Percentiles rank a stretch among this genome's conserved stretches.
phyloP scores from a whole-genome alignment of 2,888 invertebrate species.

The Melinopterus prodromus region DNA sequence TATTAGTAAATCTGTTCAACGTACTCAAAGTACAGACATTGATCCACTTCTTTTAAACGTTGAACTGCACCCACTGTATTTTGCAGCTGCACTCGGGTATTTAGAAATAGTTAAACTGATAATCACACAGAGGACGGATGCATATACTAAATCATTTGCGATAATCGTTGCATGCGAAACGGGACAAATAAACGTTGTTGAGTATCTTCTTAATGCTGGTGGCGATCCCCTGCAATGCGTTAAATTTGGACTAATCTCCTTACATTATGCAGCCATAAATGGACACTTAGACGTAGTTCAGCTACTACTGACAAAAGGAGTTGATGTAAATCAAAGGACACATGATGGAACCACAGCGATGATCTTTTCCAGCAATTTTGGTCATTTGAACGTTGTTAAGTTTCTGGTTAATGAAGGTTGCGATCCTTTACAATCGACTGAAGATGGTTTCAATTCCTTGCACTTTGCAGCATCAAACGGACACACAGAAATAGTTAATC shows the following conservation, averaged over 20 bases:
- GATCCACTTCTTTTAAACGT: too few relatives aligned
- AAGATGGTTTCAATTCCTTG: neutral
- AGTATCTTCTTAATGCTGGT: neutral
- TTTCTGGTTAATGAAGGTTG: neutral
- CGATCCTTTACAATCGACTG: neutral
- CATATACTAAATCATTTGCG: neutral
- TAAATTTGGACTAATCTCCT: neutral
- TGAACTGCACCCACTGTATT: too few relatives aligned
- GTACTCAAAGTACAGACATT: too few relatives aligned
- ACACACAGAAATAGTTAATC: slow-evolving; percentile 16
- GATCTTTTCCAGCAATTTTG: neutral
- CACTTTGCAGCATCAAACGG: neutral
- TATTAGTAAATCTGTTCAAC: too few relatives aligned
- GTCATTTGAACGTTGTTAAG: neutral
- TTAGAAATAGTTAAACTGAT: neutral
- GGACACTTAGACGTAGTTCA: neutral
- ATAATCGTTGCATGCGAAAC: neutral
- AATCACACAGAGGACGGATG: neutral
- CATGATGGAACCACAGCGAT: neutral
- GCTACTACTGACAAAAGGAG: neutral
- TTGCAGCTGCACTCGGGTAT: neutral
- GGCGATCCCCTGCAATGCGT: neutral
- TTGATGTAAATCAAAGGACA: neutral
- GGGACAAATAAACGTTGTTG: neutral
- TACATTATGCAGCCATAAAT: neutral